Base-by-base conservation (phyloP, 1,140 invertebrate genomes). In the Acromyrmex echinatior region DNA sequence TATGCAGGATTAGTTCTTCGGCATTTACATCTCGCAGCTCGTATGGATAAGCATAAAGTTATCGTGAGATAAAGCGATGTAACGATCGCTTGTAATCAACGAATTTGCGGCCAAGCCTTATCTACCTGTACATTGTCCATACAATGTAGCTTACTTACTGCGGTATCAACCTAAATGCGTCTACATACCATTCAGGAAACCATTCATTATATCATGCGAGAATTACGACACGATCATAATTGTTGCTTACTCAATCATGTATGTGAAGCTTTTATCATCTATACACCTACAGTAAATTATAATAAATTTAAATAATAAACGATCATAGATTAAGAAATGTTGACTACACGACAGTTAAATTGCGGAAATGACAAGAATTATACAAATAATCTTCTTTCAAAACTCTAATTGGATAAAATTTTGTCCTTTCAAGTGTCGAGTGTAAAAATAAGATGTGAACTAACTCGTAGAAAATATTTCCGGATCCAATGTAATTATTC, bases 71-170 rank as follows among this genome's bases (percentile, higher is more conserved):
- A 86, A 86, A 85, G 87, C 60, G 49, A 53, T 10, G 56, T 56
- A 86, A 80, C 78, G 70, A 86, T 89, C 87, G 87, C 53, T 56
- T 58, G 82, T 86, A 89, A 76, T 89, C 62, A 78, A 62, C 16
- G 25, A 89, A 89, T 89, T 89, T 89, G 82, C 66, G 53, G 68
- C 68, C n/a, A 0, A 65, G 60, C 53, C 68, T 89, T 89, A 89
- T 89, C 87, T 78, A 39, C 66, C 49, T 53, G 18, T 73, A 68
- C 45, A 62, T 65, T 74, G 74, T 49, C 73, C 56, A 58, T 73
- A 12, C 14, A 56, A 51, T 56, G 4, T 7, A 28, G 25, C 31
- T 87, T 65, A 53, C 31, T 87, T 65, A 53, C 12, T 51, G 12
- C 39, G 14, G 12, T 62, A 68, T 81, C 31, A 70, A 31, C 49